Evolutionary conservation across 1,140 invertebrate genomes (phyloP).

Genomic region (Contarinia nasturtii): DNA sequence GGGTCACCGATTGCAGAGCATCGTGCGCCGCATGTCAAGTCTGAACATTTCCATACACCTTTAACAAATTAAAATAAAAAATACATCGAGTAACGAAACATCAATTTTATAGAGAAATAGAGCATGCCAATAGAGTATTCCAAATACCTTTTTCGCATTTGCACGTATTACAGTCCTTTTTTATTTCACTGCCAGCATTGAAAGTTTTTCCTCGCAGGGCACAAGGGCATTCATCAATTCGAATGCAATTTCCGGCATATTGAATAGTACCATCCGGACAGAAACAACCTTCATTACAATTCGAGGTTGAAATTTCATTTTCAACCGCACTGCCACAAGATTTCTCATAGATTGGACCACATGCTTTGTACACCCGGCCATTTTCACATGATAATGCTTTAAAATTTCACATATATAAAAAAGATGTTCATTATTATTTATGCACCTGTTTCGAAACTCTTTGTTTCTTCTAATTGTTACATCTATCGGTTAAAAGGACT

Average conservation of each 20-base stretch:
- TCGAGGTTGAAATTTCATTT: constrained; percentile 15
- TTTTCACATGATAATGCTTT: neutral
- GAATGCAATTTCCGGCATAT: constrained; percentile 53
- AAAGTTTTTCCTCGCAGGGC: constrained; percentile 56
- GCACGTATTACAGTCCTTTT: constrained; percentile 74
- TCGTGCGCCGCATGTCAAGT: constrained; percentile 45
- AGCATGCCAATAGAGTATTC: too few species aligned
- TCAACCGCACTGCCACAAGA: constrained; percentile 27
- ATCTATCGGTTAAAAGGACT: too few species aligned
- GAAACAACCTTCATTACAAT: constrained; percentile 71
- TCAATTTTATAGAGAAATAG: too few species aligned
- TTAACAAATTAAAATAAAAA: too few species aligned
- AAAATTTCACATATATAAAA: too few species aligned
- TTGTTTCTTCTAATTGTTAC: too few species aligned
- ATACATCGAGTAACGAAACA: too few species aligned
- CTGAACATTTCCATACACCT: constrained; percentile 63
- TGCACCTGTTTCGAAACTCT: too few species aligned
- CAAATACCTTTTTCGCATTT: constrained; percentile 38
- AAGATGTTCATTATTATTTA: too few species aligned
- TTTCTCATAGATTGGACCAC: constrained; percentile 36
- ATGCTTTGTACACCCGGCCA: constrained; percentile 34
- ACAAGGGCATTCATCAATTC: constrained; percentile 53
- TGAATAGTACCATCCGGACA: constrained; percentile 56
- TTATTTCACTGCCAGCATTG: constrained; percentile 44
- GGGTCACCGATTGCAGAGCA: constrained; percentile 73